These are phyloP conservation scores for Smittia aterrima DNA, from an alignment of 2,888 invertebrate species.

Conservation along the genomic window DNA sequence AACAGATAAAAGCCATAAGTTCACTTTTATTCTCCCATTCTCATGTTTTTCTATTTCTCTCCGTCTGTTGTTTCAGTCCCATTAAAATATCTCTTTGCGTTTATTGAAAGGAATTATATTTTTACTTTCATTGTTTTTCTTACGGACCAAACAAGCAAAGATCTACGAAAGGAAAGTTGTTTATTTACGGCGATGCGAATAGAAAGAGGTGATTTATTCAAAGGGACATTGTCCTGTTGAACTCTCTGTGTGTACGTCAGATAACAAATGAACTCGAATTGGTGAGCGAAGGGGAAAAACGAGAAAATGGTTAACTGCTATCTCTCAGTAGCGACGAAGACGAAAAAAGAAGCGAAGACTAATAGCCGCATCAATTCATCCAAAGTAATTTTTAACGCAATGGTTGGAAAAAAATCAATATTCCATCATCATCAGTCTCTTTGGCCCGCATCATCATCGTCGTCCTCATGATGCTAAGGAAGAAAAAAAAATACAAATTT, in stretches of 20 bases:
- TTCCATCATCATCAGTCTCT: constrained; percentile 39
- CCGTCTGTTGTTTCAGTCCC: neutral
- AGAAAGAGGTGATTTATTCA: constrained; percentile 20
- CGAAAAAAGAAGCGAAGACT: neutral
- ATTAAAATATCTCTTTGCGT: neutral
- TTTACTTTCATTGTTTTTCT: constrained; percentile 18
- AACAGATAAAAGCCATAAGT: neutral
- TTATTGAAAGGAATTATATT: constrained; percentile 1
- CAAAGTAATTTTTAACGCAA: constrained; percentile 37
- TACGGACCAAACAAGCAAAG: neutral
- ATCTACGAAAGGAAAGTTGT: neutral
- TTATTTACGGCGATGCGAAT: neutral
- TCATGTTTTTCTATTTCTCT: neutral
- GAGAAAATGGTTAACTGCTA: constrained; percentile 10
- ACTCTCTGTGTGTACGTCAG: neutral
- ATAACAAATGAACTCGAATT: constrained; percentile 19
- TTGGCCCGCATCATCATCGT: neutral
- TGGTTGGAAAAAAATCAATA: constrained; percentile 29
- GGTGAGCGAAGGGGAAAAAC: neutral
- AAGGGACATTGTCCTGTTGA: constrained; percentile 28
- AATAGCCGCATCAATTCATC: constrained; percentile 34
- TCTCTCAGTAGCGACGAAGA: neutral
- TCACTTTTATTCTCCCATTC: neutral
- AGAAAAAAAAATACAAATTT: constrained; percentile 26
- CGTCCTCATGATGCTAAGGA: neutral